A percentile compares a stretch with the other conserved stretches of the same genome.
Conservation (phyloP, 2,888 invertebrate species). For the Hartigia nigra region DNA sequence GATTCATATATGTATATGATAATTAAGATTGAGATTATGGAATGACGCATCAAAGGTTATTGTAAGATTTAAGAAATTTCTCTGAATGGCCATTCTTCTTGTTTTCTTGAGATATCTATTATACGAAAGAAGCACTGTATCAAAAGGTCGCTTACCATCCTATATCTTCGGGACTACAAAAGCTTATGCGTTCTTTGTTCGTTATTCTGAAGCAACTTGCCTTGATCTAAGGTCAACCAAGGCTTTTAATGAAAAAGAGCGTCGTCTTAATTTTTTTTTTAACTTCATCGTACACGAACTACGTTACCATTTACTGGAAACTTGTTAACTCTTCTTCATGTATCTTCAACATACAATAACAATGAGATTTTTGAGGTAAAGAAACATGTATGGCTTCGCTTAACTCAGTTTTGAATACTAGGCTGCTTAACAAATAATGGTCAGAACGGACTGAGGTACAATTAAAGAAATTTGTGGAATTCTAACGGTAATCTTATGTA, state of each 20-base stretch:
- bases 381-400: too few species aligned
- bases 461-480: too few species aligned
- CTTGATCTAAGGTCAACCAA: neutral
- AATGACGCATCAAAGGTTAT: neutral
- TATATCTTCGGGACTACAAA: neutral
- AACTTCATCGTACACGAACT: too few species aligned
- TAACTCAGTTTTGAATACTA: too few species aligned
- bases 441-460: too few species aligned
- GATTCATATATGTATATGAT: neutral
- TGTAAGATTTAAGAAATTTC: neutral
- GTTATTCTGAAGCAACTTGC: neutral
- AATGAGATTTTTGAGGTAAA: too few species aligned
- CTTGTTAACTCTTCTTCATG: too few species aligned
- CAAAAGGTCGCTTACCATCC: neutral
- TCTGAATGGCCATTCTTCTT: neutral
- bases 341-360: too few species aligned
- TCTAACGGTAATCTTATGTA: neutral
- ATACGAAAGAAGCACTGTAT: neutral
- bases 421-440: too few species aligned
- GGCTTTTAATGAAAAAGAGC: neutral
- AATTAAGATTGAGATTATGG: neutral
- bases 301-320: too few species aligned
- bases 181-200: neutral
- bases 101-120: neutral
- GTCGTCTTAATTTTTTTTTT: too few species aligned